Conservation (phyloP, 2,888 invertebrate genomes). For the Drosophila formosana region DNA sequence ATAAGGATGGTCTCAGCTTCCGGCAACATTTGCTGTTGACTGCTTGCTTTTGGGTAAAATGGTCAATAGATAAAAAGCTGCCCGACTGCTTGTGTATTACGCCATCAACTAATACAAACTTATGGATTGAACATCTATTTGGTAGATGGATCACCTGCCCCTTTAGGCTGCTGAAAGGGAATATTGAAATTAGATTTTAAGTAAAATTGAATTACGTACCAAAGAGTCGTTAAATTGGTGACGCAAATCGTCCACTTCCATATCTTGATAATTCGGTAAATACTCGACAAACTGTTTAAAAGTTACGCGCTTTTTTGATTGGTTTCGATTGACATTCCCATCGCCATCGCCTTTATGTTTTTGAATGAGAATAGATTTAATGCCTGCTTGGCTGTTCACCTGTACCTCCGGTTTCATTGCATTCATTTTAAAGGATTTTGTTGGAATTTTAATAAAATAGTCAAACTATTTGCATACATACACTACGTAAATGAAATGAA, state of each 20-base stretch:
- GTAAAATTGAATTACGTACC: background rate
- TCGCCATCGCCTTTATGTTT: constrained; percentile 11
- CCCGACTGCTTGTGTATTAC: constrained; percentile 19
- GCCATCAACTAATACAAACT: constrained; percentile 27
- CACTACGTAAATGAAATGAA: background rate
- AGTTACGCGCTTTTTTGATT: constrained; percentile 42
- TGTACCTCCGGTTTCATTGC: background rate
- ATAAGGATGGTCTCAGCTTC: constrained; percentile 46
- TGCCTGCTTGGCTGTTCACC: background rate
- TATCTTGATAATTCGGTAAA: constrained; percentile 29
- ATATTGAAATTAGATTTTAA: background rate
- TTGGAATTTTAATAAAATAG: background rate
- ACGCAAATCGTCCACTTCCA: constrained; percentile 8
- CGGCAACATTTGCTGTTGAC: constrained; percentile 22
- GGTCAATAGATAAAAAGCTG: constrained; percentile 7
- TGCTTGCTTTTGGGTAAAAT: constrained; percentile 15
- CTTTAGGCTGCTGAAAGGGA: background rate
- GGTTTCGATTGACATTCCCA: constrained; percentile 5
- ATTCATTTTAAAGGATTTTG: constrained; percentile 16
- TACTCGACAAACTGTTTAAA: constrained; percentile 51
- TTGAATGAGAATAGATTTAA: constrained; percentile 12
- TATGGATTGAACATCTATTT: constrained; percentile 3
- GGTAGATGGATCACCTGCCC: background rate
- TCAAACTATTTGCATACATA: constrained; percentile 1
- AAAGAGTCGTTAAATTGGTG: background rate